Evolutionary conservation across 2,113 vertebrate genomes (phyloP).

Genomic region (Xiphias gladius): DNA sequence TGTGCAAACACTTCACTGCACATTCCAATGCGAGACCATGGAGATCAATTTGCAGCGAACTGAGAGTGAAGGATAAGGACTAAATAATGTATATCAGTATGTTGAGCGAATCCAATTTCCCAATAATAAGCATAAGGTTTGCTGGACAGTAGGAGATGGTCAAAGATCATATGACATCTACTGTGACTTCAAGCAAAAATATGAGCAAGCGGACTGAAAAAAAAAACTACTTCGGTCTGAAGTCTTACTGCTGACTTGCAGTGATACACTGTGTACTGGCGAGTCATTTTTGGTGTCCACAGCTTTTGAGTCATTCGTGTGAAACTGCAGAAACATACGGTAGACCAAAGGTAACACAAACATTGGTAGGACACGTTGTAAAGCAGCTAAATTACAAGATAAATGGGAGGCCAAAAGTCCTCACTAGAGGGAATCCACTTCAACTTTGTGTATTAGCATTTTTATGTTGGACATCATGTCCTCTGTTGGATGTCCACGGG

Average conservation of each 20-base stretch:
- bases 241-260: background rate
- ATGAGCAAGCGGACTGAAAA: conserved; percentile 11
- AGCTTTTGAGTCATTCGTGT: background rate
- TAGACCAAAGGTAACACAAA: background rate
- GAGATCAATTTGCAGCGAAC: background rate
- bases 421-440: background rate
- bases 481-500: background rate
- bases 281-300: background rate
- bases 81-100: background rate
- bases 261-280: background rate
- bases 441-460: background rate
- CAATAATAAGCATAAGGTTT: conserved; percentile 2
- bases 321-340: background rate
- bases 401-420: background rate
- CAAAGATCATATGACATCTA: background rate
- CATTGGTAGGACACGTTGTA: background rate
- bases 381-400: background rate
- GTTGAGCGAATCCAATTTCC: background rate
- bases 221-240: background rate
- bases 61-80: background rate
- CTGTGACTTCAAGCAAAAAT: background rate
- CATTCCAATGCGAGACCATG: background rate
- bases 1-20: background rate
- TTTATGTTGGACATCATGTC: background rate
- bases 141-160: background rate